phyloP scores from a whole-genome alignment of 2,888 invertebrate species.

The Lepetodrilus schrolli region DNA sequence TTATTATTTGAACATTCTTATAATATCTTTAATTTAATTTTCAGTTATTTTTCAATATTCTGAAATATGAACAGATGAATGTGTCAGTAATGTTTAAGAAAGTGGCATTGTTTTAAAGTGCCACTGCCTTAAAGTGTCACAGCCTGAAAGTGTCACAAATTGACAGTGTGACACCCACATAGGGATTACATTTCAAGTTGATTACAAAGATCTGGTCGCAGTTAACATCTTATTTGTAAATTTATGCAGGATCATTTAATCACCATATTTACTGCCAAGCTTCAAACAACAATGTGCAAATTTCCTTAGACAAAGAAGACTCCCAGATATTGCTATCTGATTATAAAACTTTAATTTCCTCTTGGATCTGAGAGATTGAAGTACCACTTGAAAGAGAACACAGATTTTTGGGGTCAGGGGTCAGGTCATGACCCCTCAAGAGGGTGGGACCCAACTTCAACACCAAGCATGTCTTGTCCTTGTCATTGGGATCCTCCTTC shows the following conservation, averaged over 20 bases:
- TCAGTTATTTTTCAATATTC: too few species aligned
- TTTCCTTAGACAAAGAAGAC: neutral
- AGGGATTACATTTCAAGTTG: neutral
- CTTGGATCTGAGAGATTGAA: neutral
- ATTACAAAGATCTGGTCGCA: neutral
- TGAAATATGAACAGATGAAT: too few species aligned
- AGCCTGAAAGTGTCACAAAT: too few species aligned
- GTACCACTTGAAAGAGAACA: neutral
- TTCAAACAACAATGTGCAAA: neutral
- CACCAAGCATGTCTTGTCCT: neutral
- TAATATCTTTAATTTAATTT: too few species aligned
- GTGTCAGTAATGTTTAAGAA: too few species aligned
- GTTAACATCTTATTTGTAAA: neutral
- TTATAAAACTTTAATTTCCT: constrained; percentile 11
- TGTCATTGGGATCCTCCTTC: neutral
- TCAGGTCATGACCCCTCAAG: neutral
- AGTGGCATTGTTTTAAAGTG: too few species aligned
- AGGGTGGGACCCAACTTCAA: neutral
- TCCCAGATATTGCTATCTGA: neutral
- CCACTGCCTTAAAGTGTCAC: too few species aligned
- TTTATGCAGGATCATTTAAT: neutral
- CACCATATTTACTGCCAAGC: neutral
- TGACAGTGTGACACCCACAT: too few species aligned
- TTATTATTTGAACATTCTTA: too few species aligned
- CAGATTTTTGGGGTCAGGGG: constrained; percentile 16